These are phyloP conservation scores for Eriosoma lanigerum DNA, from an alignment of 1,140 invertebrate species.

Conservation along the genomic window DNA sequence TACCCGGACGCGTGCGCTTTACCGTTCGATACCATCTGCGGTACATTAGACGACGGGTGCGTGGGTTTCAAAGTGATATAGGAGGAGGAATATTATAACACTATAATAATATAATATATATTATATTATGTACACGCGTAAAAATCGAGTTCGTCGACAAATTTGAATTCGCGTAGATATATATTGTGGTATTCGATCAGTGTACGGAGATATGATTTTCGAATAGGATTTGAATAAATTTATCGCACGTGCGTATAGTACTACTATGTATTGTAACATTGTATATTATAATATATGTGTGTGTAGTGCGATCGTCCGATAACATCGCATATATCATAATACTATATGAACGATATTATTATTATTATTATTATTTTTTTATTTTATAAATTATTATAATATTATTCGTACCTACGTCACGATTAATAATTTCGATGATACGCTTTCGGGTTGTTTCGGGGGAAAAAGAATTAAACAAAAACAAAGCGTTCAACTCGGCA, in stretches of 20 bases:
- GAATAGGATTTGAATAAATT: conserved; percentile 51
- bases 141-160: conserved; percentile 12
- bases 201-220: conserved; percentile 50
- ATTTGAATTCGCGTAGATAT: conserved; percentile 28
- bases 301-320: neutral
- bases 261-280: neutral
- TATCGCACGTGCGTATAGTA: conserved; percentile 7
- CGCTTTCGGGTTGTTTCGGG: too few relatives aligned
- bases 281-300: neutral
- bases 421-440: too few relatives aligned
- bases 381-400: too few relatives aligned
- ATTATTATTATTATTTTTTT: too few relatives aligned
- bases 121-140: neutral
- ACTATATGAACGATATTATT: too few relatives aligned
- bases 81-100: conserved; percentile 2
- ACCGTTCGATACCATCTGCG: conserved; percentile 44
- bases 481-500: too few relatives aligned
- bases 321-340: too few relatives aligned
- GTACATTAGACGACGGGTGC: neutral
- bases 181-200: conserved; percentile 22
- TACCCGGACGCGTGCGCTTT: neutral
- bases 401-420: too few relatives aligned
- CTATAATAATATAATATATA: too few relatives aligned
- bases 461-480: too few relatives aligned
- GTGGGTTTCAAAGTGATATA: neutral